These are phyloP conservation scores for Eurois occulta DNA, from an alignment of 2,888 invertebrate species.

Conservation along the genomic window DNA sequence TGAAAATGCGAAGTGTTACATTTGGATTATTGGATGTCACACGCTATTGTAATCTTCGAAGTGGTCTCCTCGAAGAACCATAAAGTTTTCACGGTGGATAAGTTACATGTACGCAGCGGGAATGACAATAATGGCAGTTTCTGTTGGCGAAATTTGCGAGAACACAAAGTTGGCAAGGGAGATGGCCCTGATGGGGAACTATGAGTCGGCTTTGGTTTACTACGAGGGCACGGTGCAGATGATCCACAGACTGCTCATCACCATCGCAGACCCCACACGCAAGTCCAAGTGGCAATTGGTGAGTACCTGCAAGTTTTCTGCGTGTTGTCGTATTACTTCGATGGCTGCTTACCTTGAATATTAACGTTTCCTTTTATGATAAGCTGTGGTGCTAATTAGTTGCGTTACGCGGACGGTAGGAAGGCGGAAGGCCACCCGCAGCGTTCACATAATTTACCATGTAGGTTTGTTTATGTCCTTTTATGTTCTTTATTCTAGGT, in stretches of 20 bases:
- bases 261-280: conserved; percentile 94
- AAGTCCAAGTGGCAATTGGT: conserved; percentile 98
- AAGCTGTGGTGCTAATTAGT: conserved; percentile 82
- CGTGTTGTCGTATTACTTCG: conserved; percentile 63
- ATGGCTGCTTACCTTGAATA: conserved; percentile 83
- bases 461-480: conserved; percentile 70
- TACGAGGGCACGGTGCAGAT: conserved; percentile 98
- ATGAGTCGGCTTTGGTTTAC: conserved; percentile 98
- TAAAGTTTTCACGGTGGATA: conserved; percentile 80
- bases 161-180: conserved; percentile 98
- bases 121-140: conserved; percentile 96
- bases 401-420: conserved; percentile 76
- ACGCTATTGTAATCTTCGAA: conserved; percentile 80
- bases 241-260: conserved; percentile 95
- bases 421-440: conserved; percentile 85
- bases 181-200: conserved; percentile 98
- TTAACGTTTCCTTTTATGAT: conserved; percentile 86
- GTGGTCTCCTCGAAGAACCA: conserved; percentile 75
- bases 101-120: conserved; percentile 89
- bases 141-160: conserved; percentile 97
- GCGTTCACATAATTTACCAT: conserved; percentile 66
- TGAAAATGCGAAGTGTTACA: conserved; percentile 84
- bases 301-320: conserved; percentile 74
- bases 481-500: conserved; percentile 40
- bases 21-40: conserved; percentile 81